phyloP scores from a whole-genome alignment of 23 tunicate genomes.

The Phallusia fumigata region DNA sequence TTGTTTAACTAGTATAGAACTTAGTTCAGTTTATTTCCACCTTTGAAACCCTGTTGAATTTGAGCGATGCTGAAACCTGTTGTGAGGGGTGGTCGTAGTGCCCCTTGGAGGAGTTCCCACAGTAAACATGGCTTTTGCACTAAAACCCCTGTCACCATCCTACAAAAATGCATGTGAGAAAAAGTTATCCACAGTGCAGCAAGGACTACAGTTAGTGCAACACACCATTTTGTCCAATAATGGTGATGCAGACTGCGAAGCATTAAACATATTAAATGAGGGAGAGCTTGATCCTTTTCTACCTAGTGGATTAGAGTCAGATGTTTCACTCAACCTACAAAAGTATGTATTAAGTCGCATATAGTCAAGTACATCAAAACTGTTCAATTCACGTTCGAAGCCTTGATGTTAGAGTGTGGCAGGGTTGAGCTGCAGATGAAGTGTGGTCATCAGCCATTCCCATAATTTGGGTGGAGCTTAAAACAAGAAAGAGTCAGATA shows the following conservation, averaged over 20 bases:
- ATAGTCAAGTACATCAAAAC: not conserved
- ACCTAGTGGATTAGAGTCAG: conserved; percentile 25
- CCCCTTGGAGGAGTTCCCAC: conserved; percentile 80
- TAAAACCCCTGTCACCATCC: not conserved
- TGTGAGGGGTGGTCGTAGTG: not conserved
- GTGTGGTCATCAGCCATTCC: not conserved
- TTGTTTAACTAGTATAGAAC: too few relatives aligned
- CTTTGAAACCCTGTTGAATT: conserved; percentile 4
- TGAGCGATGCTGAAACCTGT: not conserved
- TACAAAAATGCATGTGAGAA: not conserved
- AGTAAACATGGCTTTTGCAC: conserved; percentile 44
- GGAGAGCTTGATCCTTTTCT: conserved; percentile 30
- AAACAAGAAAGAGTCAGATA: not conserved
- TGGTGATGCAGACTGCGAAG: conserved; percentile 53
- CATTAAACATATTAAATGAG: conserved; percentile 41
- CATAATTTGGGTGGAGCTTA: not conserved
- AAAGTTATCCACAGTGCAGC: not conserved
- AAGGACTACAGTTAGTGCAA: not conserved
- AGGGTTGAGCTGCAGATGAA: conserved; percentile 72
- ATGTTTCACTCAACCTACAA: conserved; percentile 46
- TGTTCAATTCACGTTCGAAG: conserved; percentile 39
- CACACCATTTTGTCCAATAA: not conserved
- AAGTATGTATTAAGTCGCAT: too few relatives aligned
- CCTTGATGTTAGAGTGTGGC: conserved; percentile 63
- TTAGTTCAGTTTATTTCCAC: too few relatives aligned